phyloP scores from a whole-genome alignment of 2,113 vertebrate species.

The Eurystomus gularis region DNA sequence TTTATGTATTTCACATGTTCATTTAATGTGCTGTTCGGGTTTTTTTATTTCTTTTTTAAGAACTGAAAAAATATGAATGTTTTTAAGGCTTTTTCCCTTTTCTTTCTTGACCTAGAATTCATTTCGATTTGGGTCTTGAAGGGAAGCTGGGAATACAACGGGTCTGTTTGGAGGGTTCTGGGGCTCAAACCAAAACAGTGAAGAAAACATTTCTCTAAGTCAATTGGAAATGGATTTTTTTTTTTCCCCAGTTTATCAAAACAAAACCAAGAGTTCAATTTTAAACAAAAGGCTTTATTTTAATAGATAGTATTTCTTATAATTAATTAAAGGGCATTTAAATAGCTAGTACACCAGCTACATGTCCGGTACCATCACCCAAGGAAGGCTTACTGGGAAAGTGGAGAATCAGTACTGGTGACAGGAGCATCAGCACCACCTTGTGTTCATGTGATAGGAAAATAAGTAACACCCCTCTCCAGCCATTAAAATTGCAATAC shows the following conservation, averaged over 20 bases:
- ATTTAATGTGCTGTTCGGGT: background rate
- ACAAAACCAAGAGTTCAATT: background rate
- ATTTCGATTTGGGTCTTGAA: background rate
- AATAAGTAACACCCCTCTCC: background rate
- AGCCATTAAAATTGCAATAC: background rate
- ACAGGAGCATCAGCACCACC: constrained; percentile 67
- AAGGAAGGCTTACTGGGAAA: background rate
- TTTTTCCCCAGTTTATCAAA: background rate
- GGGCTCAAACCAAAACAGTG: background rate
- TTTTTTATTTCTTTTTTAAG: background rate
- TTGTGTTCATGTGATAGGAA: constrained; percentile 28
- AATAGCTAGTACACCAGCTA: background rate
- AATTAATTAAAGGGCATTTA: background rate
- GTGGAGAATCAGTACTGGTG: background rate
- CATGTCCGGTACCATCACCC: background rate
- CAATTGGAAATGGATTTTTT: background rate
- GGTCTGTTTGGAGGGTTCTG: background rate
- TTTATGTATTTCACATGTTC: background rate
- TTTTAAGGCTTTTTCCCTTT: background rate
- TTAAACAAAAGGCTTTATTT: background rate
- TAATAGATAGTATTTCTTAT: background rate
- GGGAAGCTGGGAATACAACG: background rate
- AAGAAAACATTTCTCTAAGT: background rate
- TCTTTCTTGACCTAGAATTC: background rate
- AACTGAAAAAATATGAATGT: background rate